Base-by-base conservation (phyloP, 1,140 invertebrate species). In the Sarcophaga bullata region DNA sequence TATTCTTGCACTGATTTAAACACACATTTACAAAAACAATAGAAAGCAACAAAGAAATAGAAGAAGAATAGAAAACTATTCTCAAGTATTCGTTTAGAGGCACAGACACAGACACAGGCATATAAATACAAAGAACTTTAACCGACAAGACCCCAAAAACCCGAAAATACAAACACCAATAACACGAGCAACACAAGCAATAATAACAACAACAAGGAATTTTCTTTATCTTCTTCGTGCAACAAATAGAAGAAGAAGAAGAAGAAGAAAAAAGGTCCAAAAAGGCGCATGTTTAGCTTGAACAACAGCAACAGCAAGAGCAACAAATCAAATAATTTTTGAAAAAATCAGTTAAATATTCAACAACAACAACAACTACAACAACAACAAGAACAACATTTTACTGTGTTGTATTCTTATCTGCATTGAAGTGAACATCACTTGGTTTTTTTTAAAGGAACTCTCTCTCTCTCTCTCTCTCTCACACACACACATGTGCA, bases 401-500 rank as follows among this genome's bases (percentile, higher is more conserved):
- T 68, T 25, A 17, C n/a, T 37, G 25, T 4, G 25, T 37, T 37
- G 62, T 68, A 68, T 68, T 19, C 62, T 68, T 68, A 68, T 68
- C 62, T 68, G 62, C 62, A 68, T 68, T 68, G 62, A 68, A 68
- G 62, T 68, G 62, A 68, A 68, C 62, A 68, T 68, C 62, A 68
- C 10, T 68, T 68, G 9, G n/a, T n/a, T n/a, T n/a, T n/a, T n/a
- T n/a, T n/a, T n/a, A n/a, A n/a, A n/a, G n/a, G n/a, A n/a, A n/a
- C 10, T 19, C 1, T 37, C 25, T 37, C 25, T 37, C 25, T 37
- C 25, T 37, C 4, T 2, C 25, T 2, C 1, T 2, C 25, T 2
- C 25, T 2, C 25, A 37, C 1, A 37, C 25, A 37, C 25, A 37
- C 25, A 37, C 25, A 37, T 4, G 1, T 37, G 4, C 25, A 37